Percentiles rank a stretch among this genome's conserved stretches.
Conservation (phyloP, 2,113 vertebrate species). For the Cyphomyrus discorhynchus region DNA sequence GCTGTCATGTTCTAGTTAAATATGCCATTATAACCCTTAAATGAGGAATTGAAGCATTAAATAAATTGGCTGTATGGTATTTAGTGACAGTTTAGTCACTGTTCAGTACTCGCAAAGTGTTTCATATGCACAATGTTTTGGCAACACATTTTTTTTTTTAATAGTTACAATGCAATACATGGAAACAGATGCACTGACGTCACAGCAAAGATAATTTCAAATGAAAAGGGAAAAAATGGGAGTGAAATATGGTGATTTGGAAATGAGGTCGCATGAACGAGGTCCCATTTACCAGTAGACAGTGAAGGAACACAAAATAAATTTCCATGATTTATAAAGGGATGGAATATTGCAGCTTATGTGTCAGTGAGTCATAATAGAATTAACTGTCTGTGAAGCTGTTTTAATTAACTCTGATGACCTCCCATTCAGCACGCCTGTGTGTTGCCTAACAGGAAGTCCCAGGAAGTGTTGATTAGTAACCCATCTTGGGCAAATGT, state of each 20-base stretch:
- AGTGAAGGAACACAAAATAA: background rate
- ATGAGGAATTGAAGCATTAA: background rate
- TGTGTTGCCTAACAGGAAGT: background rate
- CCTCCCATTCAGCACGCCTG: background rate
- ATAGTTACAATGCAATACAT: background rate
- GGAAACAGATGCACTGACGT: background rate
- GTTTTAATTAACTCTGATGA: conserved; percentile 8
- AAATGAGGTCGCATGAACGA: background rate
- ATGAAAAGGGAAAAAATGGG: background rate
- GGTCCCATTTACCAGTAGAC: background rate
- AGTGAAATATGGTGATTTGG: background rate
- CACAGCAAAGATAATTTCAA: background rate
- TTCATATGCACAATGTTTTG: background rate
- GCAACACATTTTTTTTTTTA: background rate
- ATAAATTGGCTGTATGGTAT: background rate
- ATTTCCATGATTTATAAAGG: background rate
- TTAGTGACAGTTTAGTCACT: background rate
- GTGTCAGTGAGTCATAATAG: conserved; percentile 8
- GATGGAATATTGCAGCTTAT: conserved; percentile 14
- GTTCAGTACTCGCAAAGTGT: background rate
- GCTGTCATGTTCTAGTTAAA: background rate
- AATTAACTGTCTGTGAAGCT: conserved; percentile 19
- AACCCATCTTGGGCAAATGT: background rate
- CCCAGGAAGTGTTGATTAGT: conserved; percentile 15
- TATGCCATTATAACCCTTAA: background rate